phyloP scores from a whole-genome alignment of 2,888 invertebrate species.

The Trimorus sp. region DNA sequence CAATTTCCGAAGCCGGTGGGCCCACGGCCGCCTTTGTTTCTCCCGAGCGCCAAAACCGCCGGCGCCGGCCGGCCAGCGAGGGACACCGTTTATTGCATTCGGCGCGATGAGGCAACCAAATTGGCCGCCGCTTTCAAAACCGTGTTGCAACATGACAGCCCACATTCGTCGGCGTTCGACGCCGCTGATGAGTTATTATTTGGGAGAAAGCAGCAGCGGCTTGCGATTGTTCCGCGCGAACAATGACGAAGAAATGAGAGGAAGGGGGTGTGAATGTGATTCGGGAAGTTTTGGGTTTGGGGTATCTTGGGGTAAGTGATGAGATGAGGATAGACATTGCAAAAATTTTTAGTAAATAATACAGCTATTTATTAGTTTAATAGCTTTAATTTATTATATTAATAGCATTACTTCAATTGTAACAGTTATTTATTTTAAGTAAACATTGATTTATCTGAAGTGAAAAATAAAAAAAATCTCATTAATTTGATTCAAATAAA shows the following conservation, averaged over 20 bases:
- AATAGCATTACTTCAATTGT: no score
- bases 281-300: no score
- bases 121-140: conserved; percentile 61
- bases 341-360: no score
- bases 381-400: no score
- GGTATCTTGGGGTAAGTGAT: no score
- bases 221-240: conserved; percentile 47
- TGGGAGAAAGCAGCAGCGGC: conserved; percentile 55
- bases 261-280: no score
- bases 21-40: conserved; percentile 53
- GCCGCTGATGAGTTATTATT: conserved; percentile 57
- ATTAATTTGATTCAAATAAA: no score
- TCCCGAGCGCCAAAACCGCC: conserved; percentile 30
- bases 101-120: conserved; percentile 57
- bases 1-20: conserved; percentile 58
- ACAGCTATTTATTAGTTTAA: no score
- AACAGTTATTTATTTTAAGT: no score
- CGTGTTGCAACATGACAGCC: conserved; percentile 60
- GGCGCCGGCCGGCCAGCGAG: conserved; percentile 40
- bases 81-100: conserved; percentile 55
- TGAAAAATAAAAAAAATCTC: no score
- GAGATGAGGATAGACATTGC: no score
- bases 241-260: conserved; percentile 46
- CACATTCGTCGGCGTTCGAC: conserved; percentile 51
- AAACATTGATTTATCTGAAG: no score